Conservation (phyloP, 1,140 invertebrate genomes). For the Harpegnathos saltator region DNA sequence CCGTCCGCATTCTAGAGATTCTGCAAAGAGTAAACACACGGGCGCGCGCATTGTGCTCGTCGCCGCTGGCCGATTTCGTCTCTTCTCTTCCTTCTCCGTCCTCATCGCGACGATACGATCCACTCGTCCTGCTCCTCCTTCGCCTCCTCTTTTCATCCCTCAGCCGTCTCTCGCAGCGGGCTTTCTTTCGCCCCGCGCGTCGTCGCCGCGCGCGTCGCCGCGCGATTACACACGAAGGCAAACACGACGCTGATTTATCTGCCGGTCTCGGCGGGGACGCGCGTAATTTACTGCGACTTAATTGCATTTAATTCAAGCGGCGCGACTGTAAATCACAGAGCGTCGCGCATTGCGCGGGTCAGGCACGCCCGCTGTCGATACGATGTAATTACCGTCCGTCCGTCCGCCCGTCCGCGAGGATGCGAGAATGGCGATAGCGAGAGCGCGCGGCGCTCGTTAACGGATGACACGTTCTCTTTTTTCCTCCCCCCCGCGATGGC, state of each 20-base stretch:
- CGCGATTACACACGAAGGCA: slow-evolving; percentile 75
- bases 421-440: slow-evolving; percentile 26
- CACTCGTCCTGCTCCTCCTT: no score
- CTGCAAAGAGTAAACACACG: slow-evolving; percentile 33
- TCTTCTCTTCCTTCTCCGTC: slow-evolving; percentile 14
- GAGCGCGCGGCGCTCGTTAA: slow-evolving; percentile 30
- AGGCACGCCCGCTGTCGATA: slow-evolving; percentile 77
- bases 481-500: no score
- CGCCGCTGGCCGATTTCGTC: slow-evolving; percentile 49
- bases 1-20: slow-evolving; percentile 67
- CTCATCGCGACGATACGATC: neutral
- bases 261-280: slow-evolving; percentile 58
- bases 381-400: slow-evolving; percentile 70
- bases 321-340: slow-evolving; percentile 79
- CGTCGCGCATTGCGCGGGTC: slow-evolving; percentile 75
- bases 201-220: slow-evolving; percentile 14
- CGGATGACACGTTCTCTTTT: neutral
- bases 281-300: slow-evolving; percentile 79
- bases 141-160: neutral
- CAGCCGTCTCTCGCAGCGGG: neutral
- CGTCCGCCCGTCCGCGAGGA: slow-evolving; percentile 66
- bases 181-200: slow-evolving; percentile 38
- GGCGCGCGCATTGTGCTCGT: slow-evolving; percentile 39
- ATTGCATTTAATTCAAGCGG: slow-evolving; percentile 80
- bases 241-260: slow-evolving; percentile 78